These are phyloP conservation scores for Eira barbara DNA, from an alignment of 2,113 vertebrate genomes.

Conservation along the genomic window DNA sequence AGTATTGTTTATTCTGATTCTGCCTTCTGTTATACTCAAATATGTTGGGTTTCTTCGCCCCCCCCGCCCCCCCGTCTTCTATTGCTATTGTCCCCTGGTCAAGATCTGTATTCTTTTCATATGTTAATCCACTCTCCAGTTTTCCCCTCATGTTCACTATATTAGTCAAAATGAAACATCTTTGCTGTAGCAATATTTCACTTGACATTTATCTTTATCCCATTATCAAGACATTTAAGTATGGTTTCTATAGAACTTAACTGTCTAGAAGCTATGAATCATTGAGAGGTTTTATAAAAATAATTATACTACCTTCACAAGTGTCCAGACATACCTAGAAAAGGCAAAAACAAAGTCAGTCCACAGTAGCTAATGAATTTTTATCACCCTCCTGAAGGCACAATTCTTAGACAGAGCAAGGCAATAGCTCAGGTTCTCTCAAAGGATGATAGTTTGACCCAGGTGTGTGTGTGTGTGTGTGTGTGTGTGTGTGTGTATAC, in stretches of 20 bases:
- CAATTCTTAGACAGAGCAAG: neutral
- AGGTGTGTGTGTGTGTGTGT: neutral
- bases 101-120: neutral
- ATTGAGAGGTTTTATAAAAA: neutral
- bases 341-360: neutral
- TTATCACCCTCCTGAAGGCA: neutral
- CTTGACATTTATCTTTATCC: neutral
- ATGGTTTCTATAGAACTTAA: neutral
- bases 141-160: neutral
- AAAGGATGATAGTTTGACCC: neutral
- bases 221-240: neutral
- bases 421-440: neutral
- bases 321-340: neutral
- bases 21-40: neutral
- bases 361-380: neutral
- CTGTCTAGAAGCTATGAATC: neutral
- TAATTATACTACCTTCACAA: neutral
- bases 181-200: neutral
- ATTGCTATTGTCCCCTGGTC: neutral
- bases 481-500: too few relatives aligned
- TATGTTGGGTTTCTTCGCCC: neutral
- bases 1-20: neutral
- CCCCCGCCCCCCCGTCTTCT: neutral
- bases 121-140: neutral
- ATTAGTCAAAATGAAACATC: neutral